Evolutionary conservation across 1,140 invertebrate genomes (phyloP), one percentile per base, ranked within the genome.

Genomic region (Aphelinus atriplicis): DNA sequence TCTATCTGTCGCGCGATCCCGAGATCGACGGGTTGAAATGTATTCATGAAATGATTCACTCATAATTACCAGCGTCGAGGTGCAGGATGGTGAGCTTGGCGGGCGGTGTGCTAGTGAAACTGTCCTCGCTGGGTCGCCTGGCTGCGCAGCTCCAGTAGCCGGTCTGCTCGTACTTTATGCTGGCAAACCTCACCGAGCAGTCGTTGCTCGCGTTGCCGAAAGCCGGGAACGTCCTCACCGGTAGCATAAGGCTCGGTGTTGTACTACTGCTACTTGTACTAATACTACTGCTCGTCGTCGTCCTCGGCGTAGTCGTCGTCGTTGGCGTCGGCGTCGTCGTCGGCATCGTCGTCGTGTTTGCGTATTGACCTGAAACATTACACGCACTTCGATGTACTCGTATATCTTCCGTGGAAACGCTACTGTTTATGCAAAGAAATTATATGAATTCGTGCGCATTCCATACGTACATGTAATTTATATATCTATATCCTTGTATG

Each of bases 91-190:
- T 85, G 42, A 88, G 81, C 75, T 84, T 87, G 3, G 86, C 85
- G 1, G 87, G 85, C 55, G 80, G 76, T 7, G 86, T 86, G 73
- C 83, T 84, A 43, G 82, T 85, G 81, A 88, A 87, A 77, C 81
- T 75, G 74, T 84, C 83, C 58, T 82, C 82, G 7, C 78, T 73
- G 50, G 81, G 81, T 67, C 68, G 77, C 75, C 86, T 80, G 6
- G 83, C 87, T 5, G 85, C 85, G 64, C 87, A 88, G 64, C 83
- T 87, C 87, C 87, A 88, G 70, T 86, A 86, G 75, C 87, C 87
- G 63, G 82, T 84, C 72, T 87, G 86, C 75, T 88, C 86, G 73
- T 86, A 79, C 75, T 85, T 83, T 47, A 81, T 83, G 70, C 85
- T 84, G 3, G 83, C 84, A 78, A 88, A 88, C 75, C 86, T 79